phyloP scores from a whole-genome alignment of 1,140 invertebrate species.

The Dendroctonus valens region DNA sequence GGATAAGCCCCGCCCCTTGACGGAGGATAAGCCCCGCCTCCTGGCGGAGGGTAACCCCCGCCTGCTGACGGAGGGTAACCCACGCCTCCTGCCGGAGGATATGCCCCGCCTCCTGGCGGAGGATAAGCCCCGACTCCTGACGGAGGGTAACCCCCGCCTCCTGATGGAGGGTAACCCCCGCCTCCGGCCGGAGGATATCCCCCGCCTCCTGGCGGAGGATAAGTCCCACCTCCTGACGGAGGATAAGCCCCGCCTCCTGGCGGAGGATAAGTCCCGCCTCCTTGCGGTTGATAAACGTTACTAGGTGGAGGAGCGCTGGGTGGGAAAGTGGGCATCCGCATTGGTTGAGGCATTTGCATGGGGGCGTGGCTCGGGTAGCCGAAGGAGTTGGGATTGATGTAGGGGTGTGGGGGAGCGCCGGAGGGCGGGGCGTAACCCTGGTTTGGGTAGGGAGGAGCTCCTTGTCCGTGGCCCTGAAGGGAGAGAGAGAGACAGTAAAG shows the following conservation, averaged over 20 bases:
- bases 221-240: conserved; percentile 25
- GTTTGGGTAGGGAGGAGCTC: conserved; percentile 40
- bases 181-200: conserved; percentile 29
- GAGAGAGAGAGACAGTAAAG: no score
- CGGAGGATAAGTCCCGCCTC: neutral
- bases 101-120: conserved; percentile 10
- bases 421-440: conserved; percentile 30
- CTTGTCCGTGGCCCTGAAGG: conserved; percentile 37
- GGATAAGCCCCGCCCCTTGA: conserved; percentile 28
- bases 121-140: conserved; percentile 19
- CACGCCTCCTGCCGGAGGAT: conserved; percentile 13
- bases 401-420: conserved; percentile 41
- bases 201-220: conserved; percentile 28
- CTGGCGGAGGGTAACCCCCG: conserved; percentile 21
- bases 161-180: conserved; percentile 32
- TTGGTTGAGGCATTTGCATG: conserved; percentile 48
- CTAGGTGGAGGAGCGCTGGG: conserved; percentile 29
- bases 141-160: conserved; percentile 27
- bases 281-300: conserved; percentile 12
- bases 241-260: conserved; percentile 22
- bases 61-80: conserved; percentile 11
- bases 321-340: conserved; percentile 35
- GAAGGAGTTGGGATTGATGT: conserved; percentile 44
- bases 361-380: conserved; percentile 44
- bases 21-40: conserved; percentile 7